Base-by-base conservation (phyloP, 2,888 invertebrate species). In the Allygus modestus region DNA sequence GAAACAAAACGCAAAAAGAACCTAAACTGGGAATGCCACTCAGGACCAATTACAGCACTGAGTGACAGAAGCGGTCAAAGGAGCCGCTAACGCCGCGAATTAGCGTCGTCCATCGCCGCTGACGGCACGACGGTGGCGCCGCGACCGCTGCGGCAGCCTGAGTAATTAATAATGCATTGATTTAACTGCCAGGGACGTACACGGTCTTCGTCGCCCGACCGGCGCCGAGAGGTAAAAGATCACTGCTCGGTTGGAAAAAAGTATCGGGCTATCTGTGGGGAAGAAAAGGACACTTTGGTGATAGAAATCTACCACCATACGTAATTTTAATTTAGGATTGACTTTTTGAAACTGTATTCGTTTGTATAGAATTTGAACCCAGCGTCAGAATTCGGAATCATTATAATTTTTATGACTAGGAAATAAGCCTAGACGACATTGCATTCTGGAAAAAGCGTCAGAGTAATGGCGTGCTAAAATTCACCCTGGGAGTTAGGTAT, bases 141-240 rank as follows among this genome's bases (percentile, higher is more conserved):
- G 12, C 20, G 58, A 20, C 58, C 26, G 58, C 65, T 17, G 65
- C 20, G 65, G 65, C 65, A n/a, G 28, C 65, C 28, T 9, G 41
- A 20, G 73, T 73, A 73, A 73, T 73, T 73, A 73, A 73, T 73
- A 73, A 73, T 73, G 73, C 73, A 73, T 73, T 73, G 73, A 73
- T 73, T 73, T 65, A 65, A 65, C 65, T 65, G 65, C 15, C 58
- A 9, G 58, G 65, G 65, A 65, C 65, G 28, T 28, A 65, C 65
- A 65, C 65, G 65, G 26, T 31, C 65, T 15, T 31, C 17, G 65
- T 65, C 65, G 54, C 23, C 20, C 54, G 23, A 11, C 23, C 28
- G 65, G 15, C 31, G 65, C 28, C 23, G 58, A 17, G 23, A 58
- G 23, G 23, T 5, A 23, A 58, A 12, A 23, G 5, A 58, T 58